These are phyloP conservation scores for Tricholauxania praeusta DNA, from an alignment of 2,888 invertebrate species.

Conservation along the genomic window DNA sequence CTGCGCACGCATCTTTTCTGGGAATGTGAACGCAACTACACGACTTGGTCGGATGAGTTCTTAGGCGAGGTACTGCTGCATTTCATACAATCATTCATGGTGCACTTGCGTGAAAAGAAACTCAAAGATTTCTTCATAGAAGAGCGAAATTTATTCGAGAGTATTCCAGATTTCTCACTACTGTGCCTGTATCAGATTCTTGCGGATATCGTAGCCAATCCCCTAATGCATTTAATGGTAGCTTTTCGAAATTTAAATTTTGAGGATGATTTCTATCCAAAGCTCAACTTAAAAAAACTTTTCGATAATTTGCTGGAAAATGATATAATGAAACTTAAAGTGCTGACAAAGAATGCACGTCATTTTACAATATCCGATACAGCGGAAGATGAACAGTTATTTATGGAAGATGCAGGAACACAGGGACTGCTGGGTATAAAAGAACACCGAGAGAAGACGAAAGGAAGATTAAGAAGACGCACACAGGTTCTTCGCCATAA, in stretches of 20 bases:
- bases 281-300: slow-evolving; percentile 72
- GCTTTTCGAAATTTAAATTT: slow-evolving; percentile 79
- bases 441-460: slow-evolving; percentile 69
- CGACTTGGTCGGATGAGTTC: slow-evolving; percentile 80
- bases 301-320: slow-evolving; percentile 70
- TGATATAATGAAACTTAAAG: slow-evolving; percentile 68
- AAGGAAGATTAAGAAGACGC: slow-evolving; percentile 71
- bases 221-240: slow-evolving; percentile 77
- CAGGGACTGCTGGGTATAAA: slow-evolving; percentile 69
- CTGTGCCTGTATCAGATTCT: slow-evolving; percentile 76
- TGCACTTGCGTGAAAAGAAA: slow-evolving; percentile 72
- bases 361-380: slow-evolving; percentile 51
- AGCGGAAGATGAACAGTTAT: slow-evolving; percentile 54
- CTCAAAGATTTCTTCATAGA: slow-evolving; percentile 81
- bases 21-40: slow-evolving; percentile 80
- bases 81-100: slow-evolving; percentile 75
- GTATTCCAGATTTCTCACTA: slow-evolving; percentile 75
- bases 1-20: slow-evolving; percentile 81
- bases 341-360: slow-evolving; percentile 55
- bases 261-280: slow-evolving; percentile 75
- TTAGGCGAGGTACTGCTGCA: slow-evolving; percentile 76
- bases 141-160: slow-evolving; percentile 79
- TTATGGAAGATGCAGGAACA: slow-evolving; percentile 63
- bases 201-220: slow-evolving; percentile 77
- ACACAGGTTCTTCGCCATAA: slow-evolving; percentile 60